A percentile compares a stretch with the other conserved stretches of the same genome.
Evolutionary conservation across 2,113 vertebrate species (phyloP).

Genomic region (Oriolus oriolus): DNA sequence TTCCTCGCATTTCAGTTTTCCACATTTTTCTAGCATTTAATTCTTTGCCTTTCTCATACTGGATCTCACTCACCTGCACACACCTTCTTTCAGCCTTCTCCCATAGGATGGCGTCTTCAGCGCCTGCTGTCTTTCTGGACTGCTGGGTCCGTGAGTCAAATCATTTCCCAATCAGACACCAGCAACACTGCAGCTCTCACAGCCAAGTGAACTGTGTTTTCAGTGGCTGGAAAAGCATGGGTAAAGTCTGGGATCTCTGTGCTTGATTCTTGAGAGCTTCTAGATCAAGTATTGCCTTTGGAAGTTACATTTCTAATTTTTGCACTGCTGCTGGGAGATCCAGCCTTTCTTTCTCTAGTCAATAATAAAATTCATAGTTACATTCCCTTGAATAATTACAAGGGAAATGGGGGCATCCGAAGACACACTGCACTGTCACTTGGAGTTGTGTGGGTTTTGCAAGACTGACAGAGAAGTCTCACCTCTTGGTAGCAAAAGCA

Average conservation of each 20-base stretch:
- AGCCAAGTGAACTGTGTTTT: not conserved
- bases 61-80: not conserved
- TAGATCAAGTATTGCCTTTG: not conserved
- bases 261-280: not conserved
- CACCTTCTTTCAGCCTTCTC: not conserved
- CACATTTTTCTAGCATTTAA: not conserved
- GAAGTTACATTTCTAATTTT: not conserved
- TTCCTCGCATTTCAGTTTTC: not conserved
- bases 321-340: not conserved
- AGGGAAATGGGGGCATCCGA: not conserved
- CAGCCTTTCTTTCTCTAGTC: not conserved
- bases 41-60: not conserved
- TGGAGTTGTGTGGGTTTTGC: not conserved
- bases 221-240: not conserved
- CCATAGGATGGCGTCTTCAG: not conserved
- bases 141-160: not conserved
- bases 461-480: not conserved
- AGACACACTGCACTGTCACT: not conserved
- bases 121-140: accelerated
- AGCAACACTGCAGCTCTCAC: not conserved
- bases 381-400: not conserved
- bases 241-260: not conserved
- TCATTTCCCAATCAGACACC: not conserved
- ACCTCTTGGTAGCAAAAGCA: not conserved
- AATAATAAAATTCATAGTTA: not conserved